Evolutionary conservation across 2,113 vertebrate genomes (phyloP), one percentile per base, ranked within the genome.

Genomic region (Sisor rabdophorus): DNA sequence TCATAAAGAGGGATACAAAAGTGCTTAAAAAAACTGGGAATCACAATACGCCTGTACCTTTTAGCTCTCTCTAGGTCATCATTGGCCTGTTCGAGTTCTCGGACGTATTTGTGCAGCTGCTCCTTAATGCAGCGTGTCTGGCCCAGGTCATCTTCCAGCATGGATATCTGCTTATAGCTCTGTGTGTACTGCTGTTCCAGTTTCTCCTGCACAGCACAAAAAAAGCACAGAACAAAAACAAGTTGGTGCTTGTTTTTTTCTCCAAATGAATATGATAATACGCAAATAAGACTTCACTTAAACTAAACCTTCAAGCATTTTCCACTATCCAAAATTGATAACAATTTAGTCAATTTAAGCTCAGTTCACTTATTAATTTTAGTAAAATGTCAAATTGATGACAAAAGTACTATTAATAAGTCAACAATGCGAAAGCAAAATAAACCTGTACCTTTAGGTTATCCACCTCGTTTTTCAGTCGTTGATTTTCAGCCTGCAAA

Each of bases 21-120:
- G 52, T 5, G 20, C 50, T 20, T 1, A 8, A n/a, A 54, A 52
- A 54, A 54, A 26, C 12, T 28, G 24, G 26, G 65, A 68, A 47
- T 15, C 4, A 50, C 64, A 52, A 50, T 52, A 52, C 22, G 8
- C 9, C 11, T 13, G 26, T 79, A 98, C 97, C 97, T 94, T 83
- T 99, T 99, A 11, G 96, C 96, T 84, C 97, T 91, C 86, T 99
- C 97, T 87, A 99, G 90, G 93, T 99, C 97, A 1, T 99, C 97
- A 2, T 99, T 99, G 86, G 96, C 95, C 89, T 99, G 97, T 84
- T 99, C 97, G 73, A 99, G 90, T 88, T 99, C 97, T 73, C 97
- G 76, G 75, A 99, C 97, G 0, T 99, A 99, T 88, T 98, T 98
- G 87, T 99, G 93, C 65, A 99, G 89, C 86, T 99, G 97, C 80